Percentiles rank a stretch among this genome's conserved stretches.
Conservation (phyloP, 2,797 vertebrate genomes). For the Tragopan temminckii region DNA sequence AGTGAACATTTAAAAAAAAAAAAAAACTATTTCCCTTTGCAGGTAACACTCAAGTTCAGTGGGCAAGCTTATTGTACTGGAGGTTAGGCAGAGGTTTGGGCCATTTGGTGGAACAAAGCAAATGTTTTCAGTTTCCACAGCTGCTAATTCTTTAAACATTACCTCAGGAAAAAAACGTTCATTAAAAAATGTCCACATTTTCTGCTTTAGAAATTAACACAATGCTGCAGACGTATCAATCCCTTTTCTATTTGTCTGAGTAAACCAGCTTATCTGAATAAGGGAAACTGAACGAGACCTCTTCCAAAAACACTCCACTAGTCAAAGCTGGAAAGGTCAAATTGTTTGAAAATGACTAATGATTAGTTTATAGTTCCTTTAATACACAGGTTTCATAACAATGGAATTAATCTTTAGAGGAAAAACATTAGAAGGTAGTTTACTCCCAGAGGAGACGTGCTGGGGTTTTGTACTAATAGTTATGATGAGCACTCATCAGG, state of each 20-base stretch:
- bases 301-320: slow-evolving; percentile 60
- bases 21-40: neutral
- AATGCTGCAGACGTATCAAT: neutral
- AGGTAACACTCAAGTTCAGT: slow-evolving; percentile 7
- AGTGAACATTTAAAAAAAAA: neutral
- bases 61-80: neutral
- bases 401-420: slow-evolving; percentile 95
- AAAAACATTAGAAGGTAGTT: slow-evolving; percentile 89
- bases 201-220: slow-evolving; percentile 48
- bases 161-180: neutral
- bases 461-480: slow-evolving; percentile 80
- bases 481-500: slow-evolving; percentile 80
- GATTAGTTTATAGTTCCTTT: slow-evolving; percentile 96
- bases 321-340: slow-evolving; percentile 78
- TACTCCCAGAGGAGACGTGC: slow-evolving; percentile 81
- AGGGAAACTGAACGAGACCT: slow-evolving; percentile 56
- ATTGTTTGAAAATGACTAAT: slow-evolving; percentile 83
- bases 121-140: slow-evolving; percentile 35
- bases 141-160: slow-evolving; percentile 41
- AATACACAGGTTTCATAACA: slow-evolving; percentile 94
- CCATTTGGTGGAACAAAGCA: slow-evolving; percentile 16
- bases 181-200: slow-evolving; percentile 19
- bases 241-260: neutral
- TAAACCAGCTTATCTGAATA: slow-evolving; percentile 30
- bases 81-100: neutral